Evolutionary conservation across 2,797 vertebrate species (phyloP).

Genomic region (Myotis vivesi): DNA sequence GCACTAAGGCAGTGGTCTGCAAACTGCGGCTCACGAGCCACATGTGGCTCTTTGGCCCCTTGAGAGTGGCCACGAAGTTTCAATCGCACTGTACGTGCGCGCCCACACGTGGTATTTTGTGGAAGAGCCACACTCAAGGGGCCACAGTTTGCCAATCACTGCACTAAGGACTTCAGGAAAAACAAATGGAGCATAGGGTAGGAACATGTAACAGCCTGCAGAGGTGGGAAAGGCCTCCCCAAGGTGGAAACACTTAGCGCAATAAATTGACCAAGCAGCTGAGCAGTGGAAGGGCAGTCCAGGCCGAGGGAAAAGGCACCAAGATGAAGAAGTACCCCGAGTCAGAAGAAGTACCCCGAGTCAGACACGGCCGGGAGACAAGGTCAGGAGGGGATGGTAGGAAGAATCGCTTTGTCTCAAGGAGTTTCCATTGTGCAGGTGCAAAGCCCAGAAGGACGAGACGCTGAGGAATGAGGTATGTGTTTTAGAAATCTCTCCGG

Average conservation of each 20-base stretch:
- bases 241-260: neutral
- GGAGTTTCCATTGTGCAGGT: neutral
- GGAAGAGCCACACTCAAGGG: no score
- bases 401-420: neutral
- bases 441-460: neutral
- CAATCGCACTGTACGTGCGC: no score
- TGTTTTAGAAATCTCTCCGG: neutral
- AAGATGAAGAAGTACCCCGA: neutral
- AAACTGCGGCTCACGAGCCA: no score
- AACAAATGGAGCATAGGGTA: neutral
- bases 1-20: neutral
- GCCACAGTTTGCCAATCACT: no score
- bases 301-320: neutral
- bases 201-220: neutral
- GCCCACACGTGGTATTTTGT: no score
- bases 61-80: no score
- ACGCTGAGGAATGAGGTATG: neutral
- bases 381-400: neutral
- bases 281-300: neutral
- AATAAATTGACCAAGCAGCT: neutral
- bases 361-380: neutral
- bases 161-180: neutral
- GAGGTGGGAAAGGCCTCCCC: neutral
- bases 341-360: neutral
- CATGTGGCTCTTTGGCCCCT: no score